Conservation (phyloP, 1,140 invertebrate species). For the Oreohelix idahoensis region DNA sequence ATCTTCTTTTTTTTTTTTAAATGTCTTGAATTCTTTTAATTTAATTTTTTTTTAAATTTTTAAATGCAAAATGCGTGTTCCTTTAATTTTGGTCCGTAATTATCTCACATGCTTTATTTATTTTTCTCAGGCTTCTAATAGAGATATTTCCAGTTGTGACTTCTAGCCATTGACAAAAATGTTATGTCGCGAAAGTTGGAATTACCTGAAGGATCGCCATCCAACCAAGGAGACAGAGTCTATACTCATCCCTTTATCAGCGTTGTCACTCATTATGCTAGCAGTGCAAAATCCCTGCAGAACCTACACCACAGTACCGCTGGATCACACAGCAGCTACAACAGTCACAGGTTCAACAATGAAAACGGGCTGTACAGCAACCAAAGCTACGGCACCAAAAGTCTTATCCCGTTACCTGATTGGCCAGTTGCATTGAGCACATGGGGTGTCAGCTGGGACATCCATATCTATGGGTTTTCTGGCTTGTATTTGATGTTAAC, state of each 20-base stretch:
- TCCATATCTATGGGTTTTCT: slow-evolving; percentile 40
- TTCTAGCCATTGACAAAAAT: background rate
- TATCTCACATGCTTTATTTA: background rate
- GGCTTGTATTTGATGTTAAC: slow-evolving; percentile 34
- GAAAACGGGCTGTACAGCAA: background rate
- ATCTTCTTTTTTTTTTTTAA: too few relatives aligned
- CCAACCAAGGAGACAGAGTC: background rate
- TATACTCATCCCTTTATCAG: background rate
- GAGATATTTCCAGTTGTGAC: background rate
- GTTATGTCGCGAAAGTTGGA: background rate
- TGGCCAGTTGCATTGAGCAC: slow-evolving; percentile 25
- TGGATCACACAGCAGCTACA: background rate
- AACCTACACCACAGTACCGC: background rate
- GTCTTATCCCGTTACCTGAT: slow-evolving; percentile 36
- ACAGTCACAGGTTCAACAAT: background rate
- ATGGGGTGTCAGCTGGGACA: slow-evolving; percentile 36
- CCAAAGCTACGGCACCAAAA: background rate
- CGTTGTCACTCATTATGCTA: background rate
- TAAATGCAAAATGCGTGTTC: background rate
- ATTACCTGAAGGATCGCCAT: background rate
- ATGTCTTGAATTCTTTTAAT: background rate
- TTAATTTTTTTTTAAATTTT: background rate
- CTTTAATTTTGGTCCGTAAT: background rate
- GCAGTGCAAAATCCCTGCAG: background rate
- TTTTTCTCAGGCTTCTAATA: background rate